These are phyloP conservation scores for Gymnorhina tibicen DNA, from an alignment of 2,113 vertebrate genomes.

Conservation along the genomic window DNA sequence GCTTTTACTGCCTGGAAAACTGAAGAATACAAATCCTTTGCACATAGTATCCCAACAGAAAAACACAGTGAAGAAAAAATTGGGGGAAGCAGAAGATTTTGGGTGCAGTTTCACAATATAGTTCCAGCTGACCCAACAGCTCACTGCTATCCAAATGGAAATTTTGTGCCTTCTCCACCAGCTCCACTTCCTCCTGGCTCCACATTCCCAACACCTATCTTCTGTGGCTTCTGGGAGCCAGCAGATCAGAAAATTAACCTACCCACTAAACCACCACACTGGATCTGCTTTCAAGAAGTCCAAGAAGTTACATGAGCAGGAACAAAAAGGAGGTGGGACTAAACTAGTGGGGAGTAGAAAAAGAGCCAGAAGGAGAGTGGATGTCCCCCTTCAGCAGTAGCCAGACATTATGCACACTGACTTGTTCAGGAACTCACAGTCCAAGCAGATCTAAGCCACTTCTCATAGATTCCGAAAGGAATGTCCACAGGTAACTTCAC, in stretches of 20 bases:
- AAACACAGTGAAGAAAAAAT: neutral
- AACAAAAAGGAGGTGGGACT: neutral
- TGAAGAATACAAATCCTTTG: neutral
- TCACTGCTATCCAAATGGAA: neutral
- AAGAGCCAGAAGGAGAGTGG: neutral
- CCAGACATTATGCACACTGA: neutral
- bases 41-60: neutral
- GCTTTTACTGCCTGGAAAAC: neutral
- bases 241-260: neutral
- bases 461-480: neutral
- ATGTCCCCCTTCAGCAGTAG: neutral
- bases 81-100: neutral
- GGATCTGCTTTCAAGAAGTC: neutral
- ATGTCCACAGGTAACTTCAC: neutral
- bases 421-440: neutral
- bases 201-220: neutral
- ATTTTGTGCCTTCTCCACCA: neutral
- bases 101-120: neutral
- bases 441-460: neutral
- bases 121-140: neutral
- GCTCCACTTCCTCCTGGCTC: neutral
- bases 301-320: neutral
- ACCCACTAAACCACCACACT: accelerated
- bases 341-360: neutral
- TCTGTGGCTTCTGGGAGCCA: neutral